phyloP scores from a whole-genome alignment of 1,140 invertebrate genomes.

The Drosophila guanche region DNA sequence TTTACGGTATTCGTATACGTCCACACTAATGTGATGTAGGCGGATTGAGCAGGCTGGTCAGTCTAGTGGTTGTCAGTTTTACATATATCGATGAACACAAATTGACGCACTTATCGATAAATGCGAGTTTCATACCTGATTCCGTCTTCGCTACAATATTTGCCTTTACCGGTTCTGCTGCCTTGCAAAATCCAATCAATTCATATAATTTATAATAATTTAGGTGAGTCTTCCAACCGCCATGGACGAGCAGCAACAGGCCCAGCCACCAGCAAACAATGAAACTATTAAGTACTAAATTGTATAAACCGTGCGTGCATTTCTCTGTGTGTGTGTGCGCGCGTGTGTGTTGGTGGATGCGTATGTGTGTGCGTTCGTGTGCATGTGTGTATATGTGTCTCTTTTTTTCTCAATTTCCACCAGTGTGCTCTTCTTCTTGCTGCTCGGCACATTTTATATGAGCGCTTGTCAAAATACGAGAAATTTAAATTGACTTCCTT shows the following conservation, averaged over 20 bases:
- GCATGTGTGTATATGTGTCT: slow-evolving; percentile 56
- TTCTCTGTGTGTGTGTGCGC: slow-evolving; percentile 14
- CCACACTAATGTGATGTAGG: no score
- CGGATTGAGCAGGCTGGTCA: no score
- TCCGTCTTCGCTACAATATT: slow-evolving; percentile 48
- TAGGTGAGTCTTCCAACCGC: slow-evolving; percentile 35
- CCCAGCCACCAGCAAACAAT: not conserved
- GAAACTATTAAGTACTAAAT: slow-evolving; percentile 7
- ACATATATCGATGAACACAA: no score
- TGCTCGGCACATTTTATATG: slow-evolving; percentile 77
- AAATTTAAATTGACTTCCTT: slow-evolving; percentile 57
- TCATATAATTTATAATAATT: slow-evolving; percentile 43
- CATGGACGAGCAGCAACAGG: not conserved
- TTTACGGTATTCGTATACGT: no score
- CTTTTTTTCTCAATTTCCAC: slow-evolving; percentile 74
- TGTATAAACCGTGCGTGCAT: slow-evolving; percentile 15
- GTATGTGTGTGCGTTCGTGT: slow-evolving; percentile 36
- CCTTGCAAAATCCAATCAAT: slow-evolving; percentile 41
- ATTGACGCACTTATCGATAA: slow-evolving; percentile 25
- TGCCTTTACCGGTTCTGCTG: slow-evolving; percentile 53
- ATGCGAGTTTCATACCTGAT: slow-evolving; percentile 39
- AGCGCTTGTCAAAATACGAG: slow-evolving; percentile 75
- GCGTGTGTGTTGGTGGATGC: slow-evolving; percentile 1
- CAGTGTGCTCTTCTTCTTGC: slow-evolving; percentile 65
- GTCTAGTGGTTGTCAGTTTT: no score